These are phyloP conservation scores for Poecile montanus DNA, from an alignment of 2,797 vertebrate genomes.

Conservation along the genomic window DNA sequence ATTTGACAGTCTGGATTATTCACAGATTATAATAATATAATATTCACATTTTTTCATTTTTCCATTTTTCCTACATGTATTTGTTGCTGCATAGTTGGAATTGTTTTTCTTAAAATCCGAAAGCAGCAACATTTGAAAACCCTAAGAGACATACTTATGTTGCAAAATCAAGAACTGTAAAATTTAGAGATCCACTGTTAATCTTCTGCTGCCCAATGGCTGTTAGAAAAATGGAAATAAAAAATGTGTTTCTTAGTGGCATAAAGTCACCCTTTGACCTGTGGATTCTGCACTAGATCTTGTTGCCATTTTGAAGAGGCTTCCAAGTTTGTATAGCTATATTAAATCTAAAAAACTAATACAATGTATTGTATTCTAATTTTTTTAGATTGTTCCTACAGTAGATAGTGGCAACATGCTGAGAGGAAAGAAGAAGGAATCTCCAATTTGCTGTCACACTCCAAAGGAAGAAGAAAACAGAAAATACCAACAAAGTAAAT, in stretches of 20 bases:
- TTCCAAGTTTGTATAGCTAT: neutral
- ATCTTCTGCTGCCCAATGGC: neutral
- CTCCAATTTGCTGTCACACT: neutral
- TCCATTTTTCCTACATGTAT: neutral
- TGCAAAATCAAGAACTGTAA: neutral
- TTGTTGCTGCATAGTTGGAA: neutral
- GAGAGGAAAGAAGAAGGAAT: neutral
- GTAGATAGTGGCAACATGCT: neutral
- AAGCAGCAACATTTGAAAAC: neutral
- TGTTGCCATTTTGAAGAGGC: neutral
- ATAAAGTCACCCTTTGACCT: neutral
- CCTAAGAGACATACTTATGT: neutral
- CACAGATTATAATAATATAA: neutral
- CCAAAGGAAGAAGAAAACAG: neutral
- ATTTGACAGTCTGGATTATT: neutral
- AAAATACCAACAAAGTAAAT: neutral
- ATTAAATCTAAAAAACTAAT: neutral
- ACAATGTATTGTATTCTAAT: neutral
- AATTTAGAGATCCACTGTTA: neutral
- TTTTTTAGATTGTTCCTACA: neutral
- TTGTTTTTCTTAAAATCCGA: neutral
- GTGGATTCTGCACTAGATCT: neutral
- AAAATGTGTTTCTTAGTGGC: neutral
- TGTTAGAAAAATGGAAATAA: neutral
- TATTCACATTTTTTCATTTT: neutral